Conservation (phyloP, 2,888 invertebrate species). For the Ashinkailepas kermadecensis region DNA sequence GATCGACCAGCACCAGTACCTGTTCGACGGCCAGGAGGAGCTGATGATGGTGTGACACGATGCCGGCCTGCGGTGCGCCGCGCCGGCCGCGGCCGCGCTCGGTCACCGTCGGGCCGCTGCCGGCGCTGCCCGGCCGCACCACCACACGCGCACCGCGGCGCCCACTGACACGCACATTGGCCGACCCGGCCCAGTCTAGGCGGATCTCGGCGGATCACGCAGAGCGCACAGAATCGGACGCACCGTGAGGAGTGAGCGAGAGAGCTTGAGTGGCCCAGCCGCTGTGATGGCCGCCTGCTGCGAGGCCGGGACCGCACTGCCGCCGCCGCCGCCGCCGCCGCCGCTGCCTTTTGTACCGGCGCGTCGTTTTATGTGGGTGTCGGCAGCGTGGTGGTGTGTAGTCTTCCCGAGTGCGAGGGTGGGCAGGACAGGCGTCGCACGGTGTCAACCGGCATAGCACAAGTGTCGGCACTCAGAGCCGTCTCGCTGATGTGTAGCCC, state of each 20-base stretch:
- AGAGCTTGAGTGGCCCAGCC: neutral
- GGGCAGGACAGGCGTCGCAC: no score
- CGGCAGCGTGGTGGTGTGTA: no score
- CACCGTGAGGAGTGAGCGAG: no score
- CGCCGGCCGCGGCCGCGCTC: neutral
- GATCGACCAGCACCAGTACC: conserved; percentile 93
- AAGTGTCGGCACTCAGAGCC: no score
- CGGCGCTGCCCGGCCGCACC: neutral
- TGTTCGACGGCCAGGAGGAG: conserved; percentile 89
- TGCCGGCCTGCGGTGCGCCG: conserved; percentile 26
- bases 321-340: no score
- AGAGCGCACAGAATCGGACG: neutral
- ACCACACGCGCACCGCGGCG: neutral
- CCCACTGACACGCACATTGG: neutral
- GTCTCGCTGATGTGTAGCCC: no score
- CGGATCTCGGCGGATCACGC: neutral
- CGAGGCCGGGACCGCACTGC: no score
- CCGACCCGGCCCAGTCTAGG: neutral
- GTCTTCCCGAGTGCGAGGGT: no score
- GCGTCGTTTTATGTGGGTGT: no score
- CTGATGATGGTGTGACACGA: conserved; percentile 74
- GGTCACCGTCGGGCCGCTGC: neutral
- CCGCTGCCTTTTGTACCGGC: no score
- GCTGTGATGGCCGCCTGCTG: neutral
- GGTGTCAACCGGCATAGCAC: no score